A percentile compares a stretch with the other conserved stretches of the same genome.
phyloP scores from a whole-genome alignment of 35 echinoderm and acorn worm genomes.

The Antedon bifida region DNA sequence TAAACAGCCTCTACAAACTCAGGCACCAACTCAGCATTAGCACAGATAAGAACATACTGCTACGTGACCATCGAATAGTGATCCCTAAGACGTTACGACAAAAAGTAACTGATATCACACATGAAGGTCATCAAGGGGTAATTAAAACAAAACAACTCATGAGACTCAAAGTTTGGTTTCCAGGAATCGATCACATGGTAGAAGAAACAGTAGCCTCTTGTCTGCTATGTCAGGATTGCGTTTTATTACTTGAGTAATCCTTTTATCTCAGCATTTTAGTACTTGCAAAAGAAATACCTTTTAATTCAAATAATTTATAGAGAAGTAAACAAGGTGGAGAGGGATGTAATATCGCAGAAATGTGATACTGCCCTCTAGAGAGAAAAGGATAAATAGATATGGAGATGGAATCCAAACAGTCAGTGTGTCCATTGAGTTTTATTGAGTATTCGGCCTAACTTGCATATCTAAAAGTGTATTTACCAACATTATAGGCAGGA shows the following conservation, averaged over 20 bases:
- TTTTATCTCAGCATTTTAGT: too few relatives aligned
- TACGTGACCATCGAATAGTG: too few relatives aligned
- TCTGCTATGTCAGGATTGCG: conserved; percentile 50
- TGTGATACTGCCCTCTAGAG: too few relatives aligned
- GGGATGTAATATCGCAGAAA: too few relatives aligned
- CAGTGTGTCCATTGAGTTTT: too few relatives aligned
- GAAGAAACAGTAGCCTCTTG: conserved; percentile 33
- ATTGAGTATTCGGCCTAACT: too few relatives aligned
- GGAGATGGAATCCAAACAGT: too few relatives aligned
- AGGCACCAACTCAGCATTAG: conserved; percentile 29
- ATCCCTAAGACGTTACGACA: conserved; percentile 15
- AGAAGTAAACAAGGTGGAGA: background rate
- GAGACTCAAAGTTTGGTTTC: conserved; percentile 69
- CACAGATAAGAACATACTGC: background rate
- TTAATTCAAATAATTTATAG: background rate
- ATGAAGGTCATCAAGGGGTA: conserved; percentile 57
- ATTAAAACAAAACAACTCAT: conserved; percentile 52
- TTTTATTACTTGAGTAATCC: conserved; percentile 33
- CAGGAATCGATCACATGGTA: conserved; percentile 26
- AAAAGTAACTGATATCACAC: conserved; percentile 36
- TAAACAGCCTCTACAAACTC: conserved; percentile 10
- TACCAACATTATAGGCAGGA: too few relatives aligned
- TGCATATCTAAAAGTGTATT: too few relatives aligned
- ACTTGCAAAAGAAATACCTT: background rate
- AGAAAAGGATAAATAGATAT: too few relatives aligned